These are phyloP conservation scores for Ectemnius continuus DNA, from an alignment of 2,888 invertebrate species.

Conservation along the genomic window DNA sequence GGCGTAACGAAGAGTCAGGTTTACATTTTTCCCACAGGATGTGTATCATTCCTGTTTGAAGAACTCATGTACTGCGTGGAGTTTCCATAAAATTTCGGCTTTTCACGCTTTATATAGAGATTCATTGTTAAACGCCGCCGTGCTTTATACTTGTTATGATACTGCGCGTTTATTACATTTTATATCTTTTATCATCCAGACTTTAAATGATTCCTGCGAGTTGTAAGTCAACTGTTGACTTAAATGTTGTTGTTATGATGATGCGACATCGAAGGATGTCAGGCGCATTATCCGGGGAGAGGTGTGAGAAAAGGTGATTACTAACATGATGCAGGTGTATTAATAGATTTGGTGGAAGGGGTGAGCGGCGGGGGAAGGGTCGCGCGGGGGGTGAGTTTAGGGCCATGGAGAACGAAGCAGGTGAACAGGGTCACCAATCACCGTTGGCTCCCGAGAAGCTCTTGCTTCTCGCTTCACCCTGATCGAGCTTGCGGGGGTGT, in stretches of 20 bases:
- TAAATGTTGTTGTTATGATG: no score
- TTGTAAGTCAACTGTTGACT: neutral
- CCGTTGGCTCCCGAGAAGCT: slow-evolving; percentile 66
- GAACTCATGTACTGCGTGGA: slow-evolving; percentile 35
- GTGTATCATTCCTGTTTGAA: slow-evolving; percentile 24
- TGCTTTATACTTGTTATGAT: neutral
- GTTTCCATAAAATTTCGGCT: slow-evolving; percentile 34
- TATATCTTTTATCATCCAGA: slow-evolving; percentile 29
- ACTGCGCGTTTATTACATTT: slow-evolving; percentile 7
- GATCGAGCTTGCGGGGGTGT: slow-evolving; percentile 72
- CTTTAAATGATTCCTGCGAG: neutral
- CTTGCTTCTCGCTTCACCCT: slow-evolving; percentile 72
- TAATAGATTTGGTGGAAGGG: slow-evolving; percentile 60
- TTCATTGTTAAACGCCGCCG: slow-evolving; percentile 33
- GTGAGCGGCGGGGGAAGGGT: slow-evolving; percentile 47
- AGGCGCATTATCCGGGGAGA: slow-evolving; percentile 4
- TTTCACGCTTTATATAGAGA: slow-evolving; percentile 14
- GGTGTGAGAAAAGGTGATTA: slow-evolving; percentile 61
- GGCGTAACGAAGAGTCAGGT: no score
- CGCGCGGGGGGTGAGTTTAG: slow-evolving; percentile 36
- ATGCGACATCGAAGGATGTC: neutral
- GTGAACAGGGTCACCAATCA: slow-evolving; percentile 74
- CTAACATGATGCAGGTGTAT: slow-evolving; percentile 74
- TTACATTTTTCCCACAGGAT: no score
- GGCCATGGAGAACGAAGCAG: slow-evolving; percentile 55